A percentile compares a stretch with the other conserved stretches of the same genome.
These are phyloP conservation scores for Loripinus fragilis DNA, from an alignment of 2,888 invertebrate species.

Conservation along the genomic window DNA sequence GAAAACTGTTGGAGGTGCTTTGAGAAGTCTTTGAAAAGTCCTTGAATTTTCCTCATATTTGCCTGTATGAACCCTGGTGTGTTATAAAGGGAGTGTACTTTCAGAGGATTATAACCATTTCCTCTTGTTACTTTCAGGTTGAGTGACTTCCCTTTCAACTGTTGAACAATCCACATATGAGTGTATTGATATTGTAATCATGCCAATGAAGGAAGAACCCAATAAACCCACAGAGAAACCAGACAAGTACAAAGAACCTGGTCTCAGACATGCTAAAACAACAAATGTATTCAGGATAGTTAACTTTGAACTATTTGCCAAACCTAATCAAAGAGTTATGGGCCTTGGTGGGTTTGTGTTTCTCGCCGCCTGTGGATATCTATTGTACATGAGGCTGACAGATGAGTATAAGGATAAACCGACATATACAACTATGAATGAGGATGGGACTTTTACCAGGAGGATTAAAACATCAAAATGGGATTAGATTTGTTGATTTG, in stretches of 20 bases:
- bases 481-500: constrained; percentile 79
- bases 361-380: constrained; percentile 90
- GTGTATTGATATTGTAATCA: too few species aligned
- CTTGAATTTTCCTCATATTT: too few species aligned
- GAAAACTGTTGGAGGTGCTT: too few species aligned
- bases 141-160: too few species aligned
- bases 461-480: constrained; percentile 81
- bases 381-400: constrained; percentile 92
- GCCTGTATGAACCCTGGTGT: too few species aligned
- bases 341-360: constrained; percentile 91
- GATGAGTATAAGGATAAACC: constrained; percentile 88
- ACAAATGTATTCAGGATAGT: constrained; percentile 88
- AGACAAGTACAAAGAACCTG: constrained; percentile 32
- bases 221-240: not conserved
- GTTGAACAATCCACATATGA: too few species aligned
- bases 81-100: too few species aligned
- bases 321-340: constrained; percentile 94
- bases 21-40: too few species aligned
- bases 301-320: constrained; percentile 85
- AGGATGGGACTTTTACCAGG: constrained; percentile 86
- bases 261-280: constrained; percentile 40
- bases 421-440: constrained; percentile 91
- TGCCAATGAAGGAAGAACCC: not conserved
- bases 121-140: too few species aligned
- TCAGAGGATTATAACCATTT: too few species aligned